Conservation (phyloP, 2,797 vertebrate genomes). For the Lutjanus argentimaculatus region DNA sequence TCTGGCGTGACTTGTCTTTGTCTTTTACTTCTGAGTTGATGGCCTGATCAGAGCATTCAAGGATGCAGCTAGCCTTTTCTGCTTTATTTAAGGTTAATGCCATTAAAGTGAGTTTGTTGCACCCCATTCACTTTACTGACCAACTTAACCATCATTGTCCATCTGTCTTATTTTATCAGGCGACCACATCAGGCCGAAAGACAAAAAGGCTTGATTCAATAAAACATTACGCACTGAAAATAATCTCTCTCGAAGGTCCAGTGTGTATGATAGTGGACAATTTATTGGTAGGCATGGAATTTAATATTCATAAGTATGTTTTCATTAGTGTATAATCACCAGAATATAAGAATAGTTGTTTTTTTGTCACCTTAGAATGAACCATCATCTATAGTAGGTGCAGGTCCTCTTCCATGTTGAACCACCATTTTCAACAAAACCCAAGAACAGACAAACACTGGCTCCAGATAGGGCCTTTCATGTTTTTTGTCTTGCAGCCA, state of each 20-base stretch:
- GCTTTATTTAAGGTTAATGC: conserved; percentile 16
- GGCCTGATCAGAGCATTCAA: conserved; percentile 5
- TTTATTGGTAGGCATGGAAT: too few relatives aligned
- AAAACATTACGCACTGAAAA: background rate
- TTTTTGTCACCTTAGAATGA: too few relatives aligned
- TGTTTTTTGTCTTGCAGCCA: too few relatives aligned
- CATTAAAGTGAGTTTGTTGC: background rate
- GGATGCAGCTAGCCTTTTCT: background rate
- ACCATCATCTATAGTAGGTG: too few relatives aligned
- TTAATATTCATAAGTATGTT: too few relatives aligned
- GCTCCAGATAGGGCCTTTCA: too few relatives aligned
- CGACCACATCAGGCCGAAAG: background rate
- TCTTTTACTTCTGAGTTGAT: conserved; percentile 9
- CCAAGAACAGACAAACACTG: too few relatives aligned
- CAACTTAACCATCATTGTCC: conserved; percentile 5
- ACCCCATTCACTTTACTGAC: background rate
- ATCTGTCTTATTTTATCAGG: background rate
- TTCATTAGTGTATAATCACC: too few relatives aligned
- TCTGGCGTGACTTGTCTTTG: background rate
- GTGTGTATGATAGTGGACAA: too few relatives aligned
- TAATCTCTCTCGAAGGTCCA: background rate
- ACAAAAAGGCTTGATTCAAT: background rate
- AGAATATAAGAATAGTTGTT: too few relatives aligned
- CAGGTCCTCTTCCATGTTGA: too few relatives aligned
- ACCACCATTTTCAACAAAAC: too few relatives aligned